Base-by-base conservation (phyloP, 2,888 invertebrate species). In the Geophilus truncorum region DNA sequence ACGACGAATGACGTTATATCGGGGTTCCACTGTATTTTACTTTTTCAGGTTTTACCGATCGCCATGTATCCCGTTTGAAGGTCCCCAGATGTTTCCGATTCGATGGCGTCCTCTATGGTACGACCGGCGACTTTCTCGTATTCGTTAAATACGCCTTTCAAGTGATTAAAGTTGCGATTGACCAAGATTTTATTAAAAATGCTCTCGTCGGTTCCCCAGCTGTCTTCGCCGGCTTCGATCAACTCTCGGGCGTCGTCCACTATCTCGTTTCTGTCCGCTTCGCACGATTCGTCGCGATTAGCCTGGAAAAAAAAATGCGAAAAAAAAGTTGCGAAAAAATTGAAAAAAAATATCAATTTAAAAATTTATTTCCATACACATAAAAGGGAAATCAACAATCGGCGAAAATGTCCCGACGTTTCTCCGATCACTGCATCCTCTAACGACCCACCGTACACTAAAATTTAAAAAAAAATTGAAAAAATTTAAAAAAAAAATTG, bases 341-440 rank as follows among this genome's bases (percentile, higher is more conserved):
- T 93, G 93, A 15, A 97, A 97, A 77, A 94, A 94, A 1, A 97
- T 97, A 86, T 98, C 98, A n/a, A n/a, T n/a, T n/a, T n/a, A n/a
- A n/a, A n/a, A n/a, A n/a, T n/a, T n/a, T n/a, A n/a, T n/a, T n/a
- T n/a, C n/a, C 34, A 9, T 76, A 76, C 32, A 18, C 76, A 76
- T 76, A 92, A 93, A 21, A 96, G 87, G 32, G 96, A 94, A 25
- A 95, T 92, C 89, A 98, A 91, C 75, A 98, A 89, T 80, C 96
- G 91, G 87, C 94, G 93, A 89, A 98, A 97, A 86, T 93, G 93
- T 15, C 97, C 97, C 75, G 94, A 95, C 1, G 97, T 97, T 86
- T 98, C 98, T 79, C 92, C 92, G 83, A 90, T 90, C 25, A 97
- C 88, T 86, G 95, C 96, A 79, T 92, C 91, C 85, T 97, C 96